Base-by-base conservation (phyloP, 2,888 invertebrate species). In the Elegia similella region DNA sequence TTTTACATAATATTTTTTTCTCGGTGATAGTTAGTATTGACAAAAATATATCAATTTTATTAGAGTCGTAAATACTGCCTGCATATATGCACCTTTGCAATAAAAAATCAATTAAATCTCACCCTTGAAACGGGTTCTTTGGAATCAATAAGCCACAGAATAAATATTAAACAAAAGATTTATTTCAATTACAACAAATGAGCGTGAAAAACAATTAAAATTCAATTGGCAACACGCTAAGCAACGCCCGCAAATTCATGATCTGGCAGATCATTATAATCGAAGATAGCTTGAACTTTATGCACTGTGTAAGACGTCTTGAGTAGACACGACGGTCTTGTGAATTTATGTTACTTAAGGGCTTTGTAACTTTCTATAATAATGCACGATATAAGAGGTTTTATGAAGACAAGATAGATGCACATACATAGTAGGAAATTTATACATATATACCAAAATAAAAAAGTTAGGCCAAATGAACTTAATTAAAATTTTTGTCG, bases 141-240 rank as follows among this genome's bases (percentile, higher is more conserved):
- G 34, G 57, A 56, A 62, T 59, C 61, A 62, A 64, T 61, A 62
- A 62, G 52, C 56, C 60, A 59, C 62, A 60, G 59, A 59, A 63
- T 63, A 65, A 65, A 65, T 65, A 65, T 62, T 50, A 58, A 53
- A 44, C 43, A 50, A 42, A 52, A 58, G 63, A 65, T 65, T 65
- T 59, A 65, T 65, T 65, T 63, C 65, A 65, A 65, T 65, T 65
- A 62, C 58, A 38, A 6, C 50, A 61, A 62, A 63, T 63, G 63
- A 65, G 63, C 65, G 65, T 65, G 63, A 65, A 65, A 65, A 63
- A 63, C 65, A 65, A 65, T 65, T 63, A 63, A 48, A 58, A 58
- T 48, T 53, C 62, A 57, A 59, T 61, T 58, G 62, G 62, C 57
- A 48, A 16, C 23, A 52, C 58, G 56, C 43, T 54, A 57, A 57